Percentiles rank a stretch among this genome's conserved stretches.
phyloP scores from a whole-genome alignment of 2,113 vertebrate species.

The Mola mola region DNA sequence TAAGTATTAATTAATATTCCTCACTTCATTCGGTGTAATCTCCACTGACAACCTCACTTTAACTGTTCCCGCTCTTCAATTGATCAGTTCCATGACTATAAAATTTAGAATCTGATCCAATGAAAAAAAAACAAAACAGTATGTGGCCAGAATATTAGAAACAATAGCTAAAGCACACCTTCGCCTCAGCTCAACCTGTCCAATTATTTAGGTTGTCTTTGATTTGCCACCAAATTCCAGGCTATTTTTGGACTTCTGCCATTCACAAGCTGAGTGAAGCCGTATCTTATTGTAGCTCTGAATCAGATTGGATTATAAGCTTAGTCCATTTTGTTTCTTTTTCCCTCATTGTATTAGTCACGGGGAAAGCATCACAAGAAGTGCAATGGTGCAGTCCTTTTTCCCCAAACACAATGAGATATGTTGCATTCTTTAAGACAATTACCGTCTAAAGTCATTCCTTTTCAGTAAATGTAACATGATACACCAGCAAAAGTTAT shows the following conservation, averaged over 20 bases:
- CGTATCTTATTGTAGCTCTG: constrained; percentile 55
- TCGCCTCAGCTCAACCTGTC: constrained; percentile 11
- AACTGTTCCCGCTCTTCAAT: constrained; percentile 17
- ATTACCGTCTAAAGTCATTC: constrained; percentile 33
- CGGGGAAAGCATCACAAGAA: constrained; percentile 18
- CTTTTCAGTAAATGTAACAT: constrained; percentile 28
- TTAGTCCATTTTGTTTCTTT: constrained; percentile 49
- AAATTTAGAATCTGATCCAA: constrained; percentile 19
- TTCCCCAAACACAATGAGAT: constrained; percentile 27
- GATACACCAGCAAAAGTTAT: constrained; percentile 35
- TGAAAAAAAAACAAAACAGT: neutral
- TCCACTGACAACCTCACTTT: constrained; percentile 14
- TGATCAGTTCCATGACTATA: constrained; percentile 3
- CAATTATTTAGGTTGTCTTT: constrained; percentile 16
- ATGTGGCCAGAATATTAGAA: neutral
- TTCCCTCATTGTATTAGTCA: constrained; percentile 44
- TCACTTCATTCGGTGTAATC: constrained; percentile 56
- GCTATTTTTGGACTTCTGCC: constrained; percentile 35
- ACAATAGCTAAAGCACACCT: neutral
- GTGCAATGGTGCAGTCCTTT: constrained; percentile 25
- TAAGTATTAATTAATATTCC: constrained; percentile 69
- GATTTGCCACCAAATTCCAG: constrained; percentile 39
- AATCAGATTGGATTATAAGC: constrained; percentile 71
- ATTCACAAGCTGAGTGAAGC: constrained; percentile 27
- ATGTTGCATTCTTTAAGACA: constrained; percentile 43